These are phyloP conservation scores for Oenanthe oenanthe DNA, from an alignment of 2,113 vertebrate genomes.

Conservation along the genomic window DNA sequence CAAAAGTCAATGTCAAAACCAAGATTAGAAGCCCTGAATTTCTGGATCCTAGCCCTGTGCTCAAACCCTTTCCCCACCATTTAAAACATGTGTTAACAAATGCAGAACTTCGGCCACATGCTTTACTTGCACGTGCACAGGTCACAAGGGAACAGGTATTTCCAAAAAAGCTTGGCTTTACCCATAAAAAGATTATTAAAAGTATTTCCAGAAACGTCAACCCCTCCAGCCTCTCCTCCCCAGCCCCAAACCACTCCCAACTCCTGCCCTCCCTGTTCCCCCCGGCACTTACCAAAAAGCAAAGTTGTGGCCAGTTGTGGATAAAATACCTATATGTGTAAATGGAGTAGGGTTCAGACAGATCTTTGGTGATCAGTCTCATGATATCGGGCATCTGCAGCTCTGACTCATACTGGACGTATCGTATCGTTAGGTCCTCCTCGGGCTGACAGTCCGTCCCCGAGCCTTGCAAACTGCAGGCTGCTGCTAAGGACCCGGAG, in stretches of 20 bases:
- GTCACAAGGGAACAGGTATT: not conserved
- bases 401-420: constrained; percentile 98
- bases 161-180: not conserved
- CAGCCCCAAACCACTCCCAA: constrained; percentile 28
- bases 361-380: constrained; percentile 99
- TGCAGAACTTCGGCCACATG: not conserved
- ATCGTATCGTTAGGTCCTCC: constrained; percentile 87
- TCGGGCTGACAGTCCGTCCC: constrained; percentile 77
- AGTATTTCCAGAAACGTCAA: not conserved
- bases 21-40: constrained; percentile 10
- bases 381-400: constrained; percentile 99
- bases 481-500: constrained; percentile 70
- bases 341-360: constrained; percentile 99
- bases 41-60: not conserved
- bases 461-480: constrained; percentile 77
- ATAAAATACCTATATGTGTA: constrained; percentile 99
- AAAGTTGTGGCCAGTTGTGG: constrained; percentile 99
- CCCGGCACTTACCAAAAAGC: constrained; percentile 95
- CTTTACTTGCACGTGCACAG: not conserved
- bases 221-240: not conserved
- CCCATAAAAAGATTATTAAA: not conserved
- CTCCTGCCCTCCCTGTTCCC: not conserved
- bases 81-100: not conserved
- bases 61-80: not conserved
- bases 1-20: constrained; percentile 46